A percentile compares a stretch with the other conserved stretches of the same genome.
phyloP scores from a whole-genome alignment of 2,797 vertebrate genomes.

The Antennarius maculatus region DNA sequence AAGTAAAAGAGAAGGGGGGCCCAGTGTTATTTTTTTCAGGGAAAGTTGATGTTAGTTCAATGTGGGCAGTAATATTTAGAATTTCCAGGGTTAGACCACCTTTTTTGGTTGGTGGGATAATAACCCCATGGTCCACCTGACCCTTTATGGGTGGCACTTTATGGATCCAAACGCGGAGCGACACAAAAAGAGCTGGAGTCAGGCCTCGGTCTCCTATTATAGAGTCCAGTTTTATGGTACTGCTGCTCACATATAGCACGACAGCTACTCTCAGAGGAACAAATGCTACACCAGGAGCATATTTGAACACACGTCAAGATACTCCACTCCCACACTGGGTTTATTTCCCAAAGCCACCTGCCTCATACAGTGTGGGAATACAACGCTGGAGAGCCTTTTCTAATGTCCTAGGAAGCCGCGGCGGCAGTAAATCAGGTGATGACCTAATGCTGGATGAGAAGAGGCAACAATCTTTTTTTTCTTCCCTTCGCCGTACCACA shows the following conservation, averaged over 20 bases:
- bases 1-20: not conserved
- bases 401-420: slow-evolving; percentile 48
- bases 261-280: slow-evolving; percentile 24
- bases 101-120: slow-evolving; percentile 4
- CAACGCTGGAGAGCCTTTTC: slow-evolving; percentile 33
- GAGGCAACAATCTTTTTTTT: slow-evolving; percentile 52
- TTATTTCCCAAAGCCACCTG: slow-evolving; percentile 67
- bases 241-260: not conserved
- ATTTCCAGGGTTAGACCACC: slow-evolving; percentile 27
- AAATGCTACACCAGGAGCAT: slow-evolving; percentile 28
- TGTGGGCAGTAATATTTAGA: slow-evolving; percentile 44
- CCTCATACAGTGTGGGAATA: slow-evolving; percentile 60
- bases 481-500: slow-evolving; percentile 58
- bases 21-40: slow-evolving; percentile 22
- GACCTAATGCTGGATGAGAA: slow-evolving; percentile 73
- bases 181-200: not conserved
- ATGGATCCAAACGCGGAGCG: slow-evolving; percentile 20
- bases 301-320: slow-evolving; percentile 49
- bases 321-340: slow-evolving; percentile 49
- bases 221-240: not conserved
- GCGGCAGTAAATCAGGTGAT: slow-evolving; percentile 67
- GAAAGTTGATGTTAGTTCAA: slow-evolving; percentile 28
- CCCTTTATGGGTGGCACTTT: slow-evolving; percentile 24
- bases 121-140: slow-evolving; percentile 8
- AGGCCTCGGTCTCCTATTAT: slow-evolving; percentile 5